Evolutionary conservation across 2,113 vertebrate genomes (phyloP).

Genomic region (Suricata suricatta): DNA sequence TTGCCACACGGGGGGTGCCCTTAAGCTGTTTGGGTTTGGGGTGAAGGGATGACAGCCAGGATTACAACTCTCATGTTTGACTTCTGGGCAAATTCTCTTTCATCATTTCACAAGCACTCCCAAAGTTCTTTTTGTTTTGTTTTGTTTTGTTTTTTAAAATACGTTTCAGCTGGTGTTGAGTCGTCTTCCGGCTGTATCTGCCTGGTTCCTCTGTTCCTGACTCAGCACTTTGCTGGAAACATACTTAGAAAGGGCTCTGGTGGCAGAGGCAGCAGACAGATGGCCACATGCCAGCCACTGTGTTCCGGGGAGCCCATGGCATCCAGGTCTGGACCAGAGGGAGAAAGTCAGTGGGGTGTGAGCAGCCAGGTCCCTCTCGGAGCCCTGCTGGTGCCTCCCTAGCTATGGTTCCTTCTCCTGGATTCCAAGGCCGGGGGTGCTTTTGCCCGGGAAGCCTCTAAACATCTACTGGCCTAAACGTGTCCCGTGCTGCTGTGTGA

Average conservation of each 20-base stretch:
- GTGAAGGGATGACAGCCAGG: not conserved
- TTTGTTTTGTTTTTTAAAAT: not conserved
- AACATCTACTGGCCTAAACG: slow-evolving; percentile 38
- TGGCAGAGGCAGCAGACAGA: slow-evolving; percentile 54
- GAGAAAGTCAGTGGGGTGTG: fast-evolving
- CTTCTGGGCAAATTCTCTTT: slow-evolving; percentile 42
- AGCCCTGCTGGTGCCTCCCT: not conserved
- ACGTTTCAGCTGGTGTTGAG: slow-evolving; percentile 53
- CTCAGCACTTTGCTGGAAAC: slow-evolving; percentile 39
- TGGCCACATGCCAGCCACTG: slow-evolving; percentile 52
- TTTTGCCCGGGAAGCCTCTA: not conserved
- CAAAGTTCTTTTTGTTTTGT: not conserved
- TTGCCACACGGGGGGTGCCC: not conserved
- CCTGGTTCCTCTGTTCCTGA: slow-evolving; percentile 56
- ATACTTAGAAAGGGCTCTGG: slow-evolving; percentile 21
- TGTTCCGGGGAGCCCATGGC: not conserved
- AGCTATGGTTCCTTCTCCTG: not conserved
- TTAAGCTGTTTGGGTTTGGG: not conserved
- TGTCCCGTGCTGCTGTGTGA: not conserved
- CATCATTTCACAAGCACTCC: slow-evolving; percentile 45
- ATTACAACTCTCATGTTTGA: slow-evolving; percentile 5
- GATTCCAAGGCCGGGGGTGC: not conserved
- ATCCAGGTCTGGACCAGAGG: not conserved
- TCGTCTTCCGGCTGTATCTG: not conserved
- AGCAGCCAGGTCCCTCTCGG: not conserved